A percentile compares a stretch with the other conserved stretches of the same genome.
Conservation (phyloP, 2,888 invertebrate genomes). For the Coremacera marginata region DNA sequence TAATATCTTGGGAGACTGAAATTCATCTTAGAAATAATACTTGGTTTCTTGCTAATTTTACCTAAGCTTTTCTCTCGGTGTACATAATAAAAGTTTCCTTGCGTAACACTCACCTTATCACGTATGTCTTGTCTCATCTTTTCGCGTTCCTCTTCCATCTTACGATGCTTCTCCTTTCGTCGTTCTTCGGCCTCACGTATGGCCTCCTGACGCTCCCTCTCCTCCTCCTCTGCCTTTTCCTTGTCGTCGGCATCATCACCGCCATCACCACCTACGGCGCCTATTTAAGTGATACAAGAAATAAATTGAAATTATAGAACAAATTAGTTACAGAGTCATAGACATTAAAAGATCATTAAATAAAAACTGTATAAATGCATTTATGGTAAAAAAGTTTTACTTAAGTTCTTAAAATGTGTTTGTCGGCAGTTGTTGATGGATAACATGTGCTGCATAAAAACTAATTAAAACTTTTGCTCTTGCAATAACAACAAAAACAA, state of each 20-base stretch:
- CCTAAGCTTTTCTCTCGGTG: too few relatives aligned
- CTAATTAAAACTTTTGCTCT: too few relatives aligned
- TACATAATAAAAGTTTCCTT: too few relatives aligned
- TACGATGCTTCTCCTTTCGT: slow-evolving; percentile 98
- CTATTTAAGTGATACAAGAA: slow-evolving; percentile 69
- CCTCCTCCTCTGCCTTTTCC: slow-evolving; percentile 98
- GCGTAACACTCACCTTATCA: slow-evolving; percentile 85
- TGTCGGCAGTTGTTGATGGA: too few relatives aligned
- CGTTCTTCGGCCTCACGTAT: slow-evolving; percentile 98
- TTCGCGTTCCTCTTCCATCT: slow-evolving; percentile 99
- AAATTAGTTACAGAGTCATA: not conserved
- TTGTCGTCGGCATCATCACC: slow-evolving; percentile 94
- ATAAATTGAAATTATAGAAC: slow-evolving; percentile 3
- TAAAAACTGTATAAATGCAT: not conserved
- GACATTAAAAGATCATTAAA: not conserved
- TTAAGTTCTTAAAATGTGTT: not conserved
- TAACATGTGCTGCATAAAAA: too few relatives aligned
- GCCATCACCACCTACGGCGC: slow-evolving; percentile 92
- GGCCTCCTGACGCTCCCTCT: slow-evolving; percentile 97
- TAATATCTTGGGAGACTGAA: too few relatives aligned
- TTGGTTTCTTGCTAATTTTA: too few relatives aligned
- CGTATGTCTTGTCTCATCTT: slow-evolving; percentile 99
- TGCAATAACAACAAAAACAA: too few relatives aligned
- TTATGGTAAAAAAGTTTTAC: not conserved
- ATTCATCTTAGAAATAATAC: too few relatives aligned